phyloP scores from a whole-genome alignment of 37 sponge, comb jelly and placozoan genomes.

The Bolinopsis microptera region DNA sequence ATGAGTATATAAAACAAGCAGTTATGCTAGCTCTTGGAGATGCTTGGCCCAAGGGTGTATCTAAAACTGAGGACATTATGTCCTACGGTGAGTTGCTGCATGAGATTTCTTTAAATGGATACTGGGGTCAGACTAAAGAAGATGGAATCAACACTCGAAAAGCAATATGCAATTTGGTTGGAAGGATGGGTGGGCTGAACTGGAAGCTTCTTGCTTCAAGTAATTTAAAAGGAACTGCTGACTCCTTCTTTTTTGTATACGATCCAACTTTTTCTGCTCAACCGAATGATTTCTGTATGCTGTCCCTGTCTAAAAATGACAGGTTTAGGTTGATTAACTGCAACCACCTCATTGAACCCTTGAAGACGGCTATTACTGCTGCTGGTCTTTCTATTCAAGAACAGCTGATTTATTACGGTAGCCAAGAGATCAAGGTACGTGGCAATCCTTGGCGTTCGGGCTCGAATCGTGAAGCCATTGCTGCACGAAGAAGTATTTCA shows the following conservation, averaged over 20 bases:
- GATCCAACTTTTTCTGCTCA: slow-evolving; percentile 25
- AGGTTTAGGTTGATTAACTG: slow-evolving; percentile 12
- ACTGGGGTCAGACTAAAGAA: neutral
- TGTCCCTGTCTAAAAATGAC: neutral
- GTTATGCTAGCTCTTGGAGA: neutral
- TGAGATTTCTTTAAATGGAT: neutral
- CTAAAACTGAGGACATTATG: neutral
- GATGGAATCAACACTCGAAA: slow-evolving; percentile 20
- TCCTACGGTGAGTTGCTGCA: neutral
- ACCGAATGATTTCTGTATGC: neutral
- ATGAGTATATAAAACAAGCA: neutral
- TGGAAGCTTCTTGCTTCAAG: slow-evolving; percentile 12
- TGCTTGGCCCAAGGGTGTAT: neutral
- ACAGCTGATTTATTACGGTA: neutral
- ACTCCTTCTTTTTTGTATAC: slow-evolving; percentile 1
- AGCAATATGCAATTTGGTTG: slow-evolving; percentile 18
- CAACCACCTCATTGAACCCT: slow-evolving; percentile 3
- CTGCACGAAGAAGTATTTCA: neutral
- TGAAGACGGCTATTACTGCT: neutral
- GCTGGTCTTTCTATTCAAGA: slow-evolving; percentile 31
- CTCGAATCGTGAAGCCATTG: neutral
- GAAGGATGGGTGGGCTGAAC: slow-evolving; percentile 22
- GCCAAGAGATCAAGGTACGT: neutral
- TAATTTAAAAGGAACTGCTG: neutral
- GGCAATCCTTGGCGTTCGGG: neutral